Evolutionary conservation across 1,140 invertebrate genomes (phyloP).

Genomic region (Coenobita brevimanus): DNA sequence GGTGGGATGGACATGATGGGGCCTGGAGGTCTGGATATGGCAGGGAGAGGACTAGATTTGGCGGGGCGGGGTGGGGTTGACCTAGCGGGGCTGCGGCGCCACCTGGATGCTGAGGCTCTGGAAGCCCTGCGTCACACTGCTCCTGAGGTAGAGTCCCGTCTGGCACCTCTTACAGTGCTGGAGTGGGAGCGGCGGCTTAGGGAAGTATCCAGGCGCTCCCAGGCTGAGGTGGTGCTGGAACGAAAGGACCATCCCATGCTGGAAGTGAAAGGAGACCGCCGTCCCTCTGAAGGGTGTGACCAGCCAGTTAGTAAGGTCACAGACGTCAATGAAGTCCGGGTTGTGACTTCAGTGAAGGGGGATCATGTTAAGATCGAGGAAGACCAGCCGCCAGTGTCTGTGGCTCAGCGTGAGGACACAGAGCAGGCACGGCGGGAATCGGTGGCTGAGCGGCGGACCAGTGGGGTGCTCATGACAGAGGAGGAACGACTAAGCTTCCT

Average conservation of each 20-base stretch:
- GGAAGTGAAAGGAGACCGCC: conserved; percentile 33
- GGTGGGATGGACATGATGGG: conserved; percentile 28
- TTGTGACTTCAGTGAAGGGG: conserved; percentile 18
- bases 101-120: conserved; percentile 40
- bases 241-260: conserved; percentile 36
- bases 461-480: conserved; percentile 58
- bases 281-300: neutral
- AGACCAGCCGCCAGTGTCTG: conserved; percentile 19
- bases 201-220: conserved; percentile 38
- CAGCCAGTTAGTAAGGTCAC: neutral
- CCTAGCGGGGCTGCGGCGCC: conserved; percentile 40
- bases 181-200: conserved; percentile 56
- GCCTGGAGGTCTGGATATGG: neutral
- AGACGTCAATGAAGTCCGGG: conserved; percentile 11
- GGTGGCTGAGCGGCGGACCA: conserved; percentile 26
- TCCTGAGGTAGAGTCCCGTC: conserved; percentile 53
- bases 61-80: conserved; percentile 22
- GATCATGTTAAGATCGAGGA: conserved; percentile 31
- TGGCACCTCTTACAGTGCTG: conserved; percentile 40
- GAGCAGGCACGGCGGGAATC: conserved; percentile 9
- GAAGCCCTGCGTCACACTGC: conserved; percentile 43
- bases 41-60: conserved; percentile 24
- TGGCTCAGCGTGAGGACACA: neutral
- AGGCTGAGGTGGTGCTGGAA: conserved; percentile 26
- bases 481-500: conserved; percentile 64